Base-by-base conservation (phyloP, 2,113 vertebrate genomes). In the Neofelis nebulosa region DNA sequence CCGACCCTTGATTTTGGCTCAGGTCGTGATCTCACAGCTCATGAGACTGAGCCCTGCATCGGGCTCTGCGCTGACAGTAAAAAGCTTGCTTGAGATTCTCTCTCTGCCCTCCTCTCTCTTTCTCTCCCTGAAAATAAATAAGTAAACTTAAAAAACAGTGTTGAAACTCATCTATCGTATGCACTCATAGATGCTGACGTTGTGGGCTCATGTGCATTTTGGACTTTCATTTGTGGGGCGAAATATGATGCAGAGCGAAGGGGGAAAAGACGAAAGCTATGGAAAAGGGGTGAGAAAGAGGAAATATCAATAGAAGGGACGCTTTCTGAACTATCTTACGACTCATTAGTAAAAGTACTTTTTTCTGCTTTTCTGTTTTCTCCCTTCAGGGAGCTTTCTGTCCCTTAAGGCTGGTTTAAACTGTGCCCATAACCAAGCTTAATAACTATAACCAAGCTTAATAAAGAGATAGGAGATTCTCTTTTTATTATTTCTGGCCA, bases 381-480 rank as follows among this genome's bases (percentile, higher is more conserved):
- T 91, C 81, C 86, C 94, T 96, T 71, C 11, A 9, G 91, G 93
- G 73, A 76, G 15, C 0, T 48, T 90, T 27, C 79, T 31, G 21
- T 38, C 81, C 80, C 87, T 76, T 82, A 52, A 36, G 89, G 87
- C 83, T 73, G 41, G 11, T 94, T 83, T 93, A 68, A 93, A 81
- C 79, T 48, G 48, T 78, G 52, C 76, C 61, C 78, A 45, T 9
- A 45, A 45, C 45, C 45, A 45, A 45, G 45, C 45, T 45, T 45
- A 86, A 79, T 71, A 91, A 74, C 94, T 83, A 55, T 23, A 31
- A 31, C 66, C 1, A 25, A 88, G 87, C 91, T 93, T 94, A 97
- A 96, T 93, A 97, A 97, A 97, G 97, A 97, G 95, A 69, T 13
- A 29, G 71, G 90, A 97, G 88, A 82, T 15, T 81, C 69, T 94